These are phyloP conservation scores for Acipenser oxyrinchus DNA, from an alignment of 2,797 vertebrate genomes.

Conservation along the genomic window DNA sequence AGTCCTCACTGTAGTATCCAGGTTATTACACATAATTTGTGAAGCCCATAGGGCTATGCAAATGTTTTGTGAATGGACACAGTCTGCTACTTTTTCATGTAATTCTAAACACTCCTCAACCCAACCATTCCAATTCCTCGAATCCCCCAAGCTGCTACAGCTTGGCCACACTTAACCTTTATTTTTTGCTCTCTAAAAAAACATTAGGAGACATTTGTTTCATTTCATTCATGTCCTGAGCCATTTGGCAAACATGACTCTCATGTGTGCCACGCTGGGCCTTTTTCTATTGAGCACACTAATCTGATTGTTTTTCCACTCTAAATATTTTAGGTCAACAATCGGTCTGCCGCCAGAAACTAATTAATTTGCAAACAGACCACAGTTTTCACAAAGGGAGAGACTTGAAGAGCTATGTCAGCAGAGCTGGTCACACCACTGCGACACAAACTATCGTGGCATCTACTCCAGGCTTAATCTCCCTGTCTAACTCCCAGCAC, in stretches of 20 bases:
- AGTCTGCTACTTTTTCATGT: too few relatives aligned
- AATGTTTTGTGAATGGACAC: too few relatives aligned
- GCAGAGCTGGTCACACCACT: constrained; percentile 53
- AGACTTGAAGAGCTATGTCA: constrained; percentile 62
- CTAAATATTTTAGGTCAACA: constrained; percentile 68
- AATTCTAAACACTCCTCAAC: too few relatives aligned
- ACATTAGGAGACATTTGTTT: constrained; percentile 48
- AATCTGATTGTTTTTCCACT: constrained; percentile 72
- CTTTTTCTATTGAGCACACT: constrained; percentile 57
- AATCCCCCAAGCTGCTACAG: constrained; percentile 42
- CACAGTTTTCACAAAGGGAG: constrained; percentile 60
- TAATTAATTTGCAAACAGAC: constrained; percentile 74
- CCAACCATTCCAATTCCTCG: constrained; percentile 1
- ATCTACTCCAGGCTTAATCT: constrained; percentile 53
- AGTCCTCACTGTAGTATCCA: too few relatives aligned
- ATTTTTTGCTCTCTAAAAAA: constrained; percentile 47
- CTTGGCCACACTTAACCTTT: constrained; percentile 67
- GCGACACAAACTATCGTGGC: constrained; percentile 59
- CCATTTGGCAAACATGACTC: constrained; percentile 57
- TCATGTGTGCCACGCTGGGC: constrained; percentile 41
- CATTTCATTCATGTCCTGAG: constrained; percentile 53
- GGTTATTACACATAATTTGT: too few relatives aligned
- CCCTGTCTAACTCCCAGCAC: constrained; percentile 53
- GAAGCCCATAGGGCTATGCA: too few relatives aligned
- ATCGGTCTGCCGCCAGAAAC: constrained; percentile 66